Evolutionary conservation across 2,113 vertebrate species (phyloP), one percentile per base, ranked within the genome.

Genomic region (Laticauda colubrina): DNA sequence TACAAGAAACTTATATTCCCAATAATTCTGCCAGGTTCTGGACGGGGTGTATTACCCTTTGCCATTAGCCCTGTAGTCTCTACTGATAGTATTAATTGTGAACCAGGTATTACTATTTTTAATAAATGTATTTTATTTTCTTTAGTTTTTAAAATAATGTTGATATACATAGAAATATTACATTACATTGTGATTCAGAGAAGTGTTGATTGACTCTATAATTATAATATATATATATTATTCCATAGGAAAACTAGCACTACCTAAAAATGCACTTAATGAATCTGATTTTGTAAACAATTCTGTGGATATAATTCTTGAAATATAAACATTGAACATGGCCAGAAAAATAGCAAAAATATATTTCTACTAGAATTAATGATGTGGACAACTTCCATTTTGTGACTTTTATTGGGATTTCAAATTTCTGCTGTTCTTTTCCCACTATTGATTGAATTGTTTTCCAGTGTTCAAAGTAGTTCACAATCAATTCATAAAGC

Each of bases 11-110:
- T 98, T 97, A 97, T 81, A 97, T 96, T 97, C 98, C 97, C 95
- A 97, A 98, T 96, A 97, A 98, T 98, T 97, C 97, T 98, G 96
- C 98, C 98, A 99, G 98, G 98, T 98, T 98, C 98, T 98, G 98
- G 98, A 98, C 96, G 98, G 98, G 98, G 98, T 98, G 97, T 98
- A 97, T 99, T 98, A 97, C 98, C 98, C 95, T 99, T 99, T 99
- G 98, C 98, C 97, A 96, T 99, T 98, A 99, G 98, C 96, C 98
- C 98, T 94, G 98, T 99, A 98, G 98, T 98, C 95, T 98, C 98
- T 97, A 99, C 98, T 98, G 98, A 94, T 99, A 99, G 98, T 98
- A 98, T 98, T 98, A 99, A 99, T 98, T 99, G 98, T 99, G 98
- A 99, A 97, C 98, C 98, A 99, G 98, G 98, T 99, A 99, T 98